Base-by-base conservation (phyloP, 2,113 vertebrate species). In the Tor tambroides region DNA sequence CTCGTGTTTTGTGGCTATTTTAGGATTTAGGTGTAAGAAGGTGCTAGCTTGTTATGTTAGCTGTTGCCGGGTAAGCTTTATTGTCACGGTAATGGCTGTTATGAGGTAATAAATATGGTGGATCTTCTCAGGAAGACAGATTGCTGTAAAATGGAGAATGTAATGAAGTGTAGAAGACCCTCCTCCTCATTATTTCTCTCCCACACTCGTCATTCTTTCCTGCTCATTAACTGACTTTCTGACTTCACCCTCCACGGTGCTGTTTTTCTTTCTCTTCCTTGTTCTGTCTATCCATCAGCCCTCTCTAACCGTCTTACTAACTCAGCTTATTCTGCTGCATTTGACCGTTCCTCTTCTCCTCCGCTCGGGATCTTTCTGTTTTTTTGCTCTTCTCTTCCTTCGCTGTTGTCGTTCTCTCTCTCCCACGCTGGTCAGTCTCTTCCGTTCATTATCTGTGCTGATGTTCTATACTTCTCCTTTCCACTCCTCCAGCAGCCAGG, bases 401-500 rank as follows among this genome's bases (percentile, higher is more conserved):
- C 17, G 17, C 2, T 12, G 17, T 51, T 83, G n/a, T 49, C 80
- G 10, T n/a, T 67, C 59, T 84, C 49, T 81, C 43, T 79, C 85
- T 86, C 85, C 77, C 49, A 71, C 63, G 63, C 76, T 56, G 82
- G 43, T 86, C 85, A 67, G 8, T 84, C 43, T 84, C 49, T 84
- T 84, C 69, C 69, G 21, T 74, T 84, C 69, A 79, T 79, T 86
- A 76, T 69, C 41, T 86, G 28, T 69, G 56, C 21, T 69, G 74
- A 43, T 86, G 69, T 84, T 84, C 67, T 84, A 3, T 56, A 49
- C 85, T 86, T 41, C 72, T 79, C 30, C 74, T 85, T 69, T 86
- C 61, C 69, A 35, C 85, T 79, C 76, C 63, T 79, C 82, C 82
- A 74, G 46, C 46, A 59, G 82, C 30, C 46, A 84, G 82, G 82